Evolutionary conservation across 2,113 vertebrate species (phyloP), one percentile per base, ranked within the genome.

Genomic region (Phylloscopus trochilus): DNA sequence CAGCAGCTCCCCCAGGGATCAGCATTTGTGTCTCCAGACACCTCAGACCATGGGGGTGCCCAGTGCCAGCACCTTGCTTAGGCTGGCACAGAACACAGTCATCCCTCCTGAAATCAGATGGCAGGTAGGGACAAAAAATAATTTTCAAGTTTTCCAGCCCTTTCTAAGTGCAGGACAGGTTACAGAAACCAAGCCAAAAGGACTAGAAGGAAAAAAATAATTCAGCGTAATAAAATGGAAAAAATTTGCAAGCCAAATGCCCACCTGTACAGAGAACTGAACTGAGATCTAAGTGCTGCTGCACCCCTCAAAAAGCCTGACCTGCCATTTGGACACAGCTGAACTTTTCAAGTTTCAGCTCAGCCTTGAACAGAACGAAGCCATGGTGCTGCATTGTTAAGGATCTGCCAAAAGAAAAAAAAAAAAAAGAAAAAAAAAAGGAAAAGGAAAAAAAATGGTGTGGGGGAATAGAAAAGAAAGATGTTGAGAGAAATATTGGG

Each of bases 291-390:
- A 41, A 64, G 53, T 10, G 59, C 59, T 80, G 62, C 37, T 60
- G 28, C 41, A 52, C n/a, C 30, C n/a, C 51, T 77, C 58, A 23
- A 35, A 92, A 84, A 87, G 46, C 69, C 74, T 60, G 37, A 31
- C 44, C 56, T 76, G 39, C 6, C 64, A 8, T 43, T 62, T 31
- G 73, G 43, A 20, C 37, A 49, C n/a, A 52, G 62, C 66, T 83
- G 70, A 92, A 86, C 74, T 95, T 91, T 69, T 43, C 59, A 80
- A 80, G 83, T 83, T 94, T 58, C 75, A 88, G 72, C 83, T 94
- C 85, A 86, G 21, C 51, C 88, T 81, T 70, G 70, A 85, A n/a
- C 39, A 91, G 67, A 94, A 87, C 6, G 53, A 88, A 86, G 91
- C 82, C 70, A 67, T 6, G 12, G 12, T 53, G 58, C 49, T 35